These are phyloP conservation scores for Oryzias curvinotus DNA, from an alignment of 2,113 vertebrate species.

Conservation along the genomic window DNA sequence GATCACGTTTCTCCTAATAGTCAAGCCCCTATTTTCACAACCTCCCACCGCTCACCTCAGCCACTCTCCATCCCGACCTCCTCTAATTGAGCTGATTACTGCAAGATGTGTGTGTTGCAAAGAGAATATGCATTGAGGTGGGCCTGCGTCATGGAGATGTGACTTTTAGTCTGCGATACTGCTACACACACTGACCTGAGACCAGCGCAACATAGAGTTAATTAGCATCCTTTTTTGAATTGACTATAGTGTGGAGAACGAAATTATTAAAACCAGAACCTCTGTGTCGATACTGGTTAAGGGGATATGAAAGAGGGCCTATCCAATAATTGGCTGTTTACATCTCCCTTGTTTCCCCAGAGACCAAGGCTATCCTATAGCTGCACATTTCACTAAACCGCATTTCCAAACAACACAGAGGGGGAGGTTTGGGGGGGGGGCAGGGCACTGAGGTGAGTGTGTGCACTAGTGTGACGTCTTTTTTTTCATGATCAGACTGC, in stretches of 20 bases:
- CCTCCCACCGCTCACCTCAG: conserved; percentile 86
- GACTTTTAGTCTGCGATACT: conserved; percentile 45
- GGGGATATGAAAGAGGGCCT: conserved; percentile 58
- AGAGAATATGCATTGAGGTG: conserved; percentile 55
- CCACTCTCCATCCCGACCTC: conserved; percentile 85
- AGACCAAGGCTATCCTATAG: conserved; percentile 46
- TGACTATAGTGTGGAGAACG: conserved; percentile 33
- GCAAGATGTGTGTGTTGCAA: conserved; percentile 83
- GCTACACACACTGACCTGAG: conserved; percentile 45
- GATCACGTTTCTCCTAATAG: conserved; percentile 90
- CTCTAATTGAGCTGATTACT: conserved; percentile 92
- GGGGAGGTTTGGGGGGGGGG: conserved; percentile 3
- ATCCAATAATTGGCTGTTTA: conserved; percentile 75
- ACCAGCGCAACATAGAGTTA: conserved; percentile 58
- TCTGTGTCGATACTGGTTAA: conserved; percentile 51
- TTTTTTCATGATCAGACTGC: conserved; percentile 36
- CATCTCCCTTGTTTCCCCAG: conserved; percentile 70
- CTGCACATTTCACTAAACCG: conserved; percentile 54
- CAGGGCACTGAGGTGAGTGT: neutral
- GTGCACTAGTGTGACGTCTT: conserved; percentile 25
- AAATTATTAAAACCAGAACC: conserved; percentile 63
- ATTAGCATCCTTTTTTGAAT: conserved; percentile 70
- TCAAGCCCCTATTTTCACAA: conserved; percentile 86
- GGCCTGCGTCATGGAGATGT: conserved; percentile 30
- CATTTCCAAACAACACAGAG: conserved; percentile 33